Conservation (phyloP, 2,113 vertebrate genomes). For the Mastomys natalensis region DNA sequence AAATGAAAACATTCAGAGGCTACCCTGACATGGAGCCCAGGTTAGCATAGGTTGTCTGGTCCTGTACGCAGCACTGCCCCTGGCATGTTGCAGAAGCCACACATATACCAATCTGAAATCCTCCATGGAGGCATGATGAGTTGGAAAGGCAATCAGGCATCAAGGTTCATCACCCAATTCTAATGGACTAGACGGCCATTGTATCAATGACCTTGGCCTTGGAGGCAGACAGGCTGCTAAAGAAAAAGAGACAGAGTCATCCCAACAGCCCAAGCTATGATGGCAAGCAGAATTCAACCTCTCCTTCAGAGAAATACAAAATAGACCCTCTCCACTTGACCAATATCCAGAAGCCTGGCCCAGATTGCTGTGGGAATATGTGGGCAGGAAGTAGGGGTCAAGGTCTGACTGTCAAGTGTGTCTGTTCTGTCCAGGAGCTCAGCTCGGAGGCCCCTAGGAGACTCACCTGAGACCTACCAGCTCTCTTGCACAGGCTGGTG, state of each 20-base stretch:
- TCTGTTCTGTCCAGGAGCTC: not conserved
- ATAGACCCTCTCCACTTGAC: not conserved
- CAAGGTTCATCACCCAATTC: rapidly evolving
- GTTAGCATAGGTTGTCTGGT: not conserved
- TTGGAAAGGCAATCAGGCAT: rapidly evolving
- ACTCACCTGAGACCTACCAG: not conserved
- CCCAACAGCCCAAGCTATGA: not conserved
- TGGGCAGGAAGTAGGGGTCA: not conserved
- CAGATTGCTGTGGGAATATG: rapidly evolving
- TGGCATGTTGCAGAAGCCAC: rapidly evolving
- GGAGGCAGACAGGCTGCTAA: not conserved
- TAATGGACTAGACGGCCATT: rapidly evolving
- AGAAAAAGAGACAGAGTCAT: rapidly evolving
- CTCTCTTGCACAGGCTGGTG: rapidly evolving
- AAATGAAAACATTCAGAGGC: not conserved
- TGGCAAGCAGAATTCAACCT: not conserved
- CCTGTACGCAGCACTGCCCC: not conserved
- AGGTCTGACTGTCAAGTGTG: not conserved
- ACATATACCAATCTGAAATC: not conserved
- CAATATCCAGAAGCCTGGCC: not conserved
- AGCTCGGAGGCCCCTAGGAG: not conserved
- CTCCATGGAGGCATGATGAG: rapidly evolving
- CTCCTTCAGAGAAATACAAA: not conserved
- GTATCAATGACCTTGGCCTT: rapidly evolving
- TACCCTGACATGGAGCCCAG: too few species aligned